Base-by-base conservation (phyloP, 2,888 invertebrate genomes). In the Torymus tubicola region DNA sequence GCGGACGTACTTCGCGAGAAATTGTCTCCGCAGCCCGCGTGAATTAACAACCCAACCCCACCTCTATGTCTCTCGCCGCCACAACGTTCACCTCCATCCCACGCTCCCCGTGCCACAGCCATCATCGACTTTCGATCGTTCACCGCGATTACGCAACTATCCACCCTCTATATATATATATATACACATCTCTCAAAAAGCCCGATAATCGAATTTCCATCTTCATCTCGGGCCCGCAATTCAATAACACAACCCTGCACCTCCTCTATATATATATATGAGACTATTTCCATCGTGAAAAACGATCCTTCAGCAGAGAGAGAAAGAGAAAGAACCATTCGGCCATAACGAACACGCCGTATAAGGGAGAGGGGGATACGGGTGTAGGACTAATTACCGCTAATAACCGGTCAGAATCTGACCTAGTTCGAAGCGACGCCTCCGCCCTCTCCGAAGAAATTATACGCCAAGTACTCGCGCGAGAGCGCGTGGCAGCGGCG, bases 391-490 rank as follows among this genome's bases (percentile, higher is more conserved):
- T 68, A 75, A 75, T 68, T 75, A 58, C 60, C 67, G 11, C 57
- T 68, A 68, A 75, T 70, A 77, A 70, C 69, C 57, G 64, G 63
- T 70, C 67, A 10, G 60, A 58, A 68, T 67, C 21, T 75, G 73
- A 74, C 73, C 73, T 65, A 74, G 16, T 64, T 63, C 12, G 13
- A 18, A 31, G 18, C 21, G 14, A 12, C 10, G 8, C 14, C 14
- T 42, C 64, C 61, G 18, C 13, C 12, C 63, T 60, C 63, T n/a
- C 67, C 13, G 5, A 78, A 78, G 78, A 78, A 78, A 78, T 78
- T 78, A 78, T 78, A 78, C 78, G 72, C 72, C 67, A 61, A 78
- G 50, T 64, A 67, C 70, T 42, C 42, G 42, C 8, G 42, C 42
- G 42, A n/a, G n/a, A n/a, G n/a, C n/a, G n/a, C n/a, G n/a, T n/a